Conservation (phyloP, 2,888 invertebrate genomes). For the Pandemis cinnamomeana region DNA sequence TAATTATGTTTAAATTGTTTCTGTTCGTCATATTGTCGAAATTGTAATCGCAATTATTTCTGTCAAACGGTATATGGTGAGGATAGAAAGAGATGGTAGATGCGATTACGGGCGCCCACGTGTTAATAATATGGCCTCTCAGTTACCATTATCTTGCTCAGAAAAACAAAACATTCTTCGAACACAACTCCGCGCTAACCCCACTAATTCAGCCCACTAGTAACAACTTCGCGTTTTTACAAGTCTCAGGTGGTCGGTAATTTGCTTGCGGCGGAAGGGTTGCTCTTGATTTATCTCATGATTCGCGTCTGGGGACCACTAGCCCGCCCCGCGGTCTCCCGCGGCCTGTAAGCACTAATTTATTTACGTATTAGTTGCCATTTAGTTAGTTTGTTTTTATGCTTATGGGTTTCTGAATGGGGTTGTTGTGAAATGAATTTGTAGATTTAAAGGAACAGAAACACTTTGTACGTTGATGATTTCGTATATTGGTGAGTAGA, state of each 20-base stretch:
- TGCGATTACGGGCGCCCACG: too few species aligned
- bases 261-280: conserved; percentile 80
- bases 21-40: too few species aligned
- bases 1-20: too few species aligned
- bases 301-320: conserved; percentile 77
- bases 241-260: conserved; percentile 83
- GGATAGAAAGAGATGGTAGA: too few species aligned
- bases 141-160: background rate
- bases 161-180: conserved; percentile 8
- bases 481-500: background rate
- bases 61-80: too few species aligned
- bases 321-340: conserved; percentile 59
- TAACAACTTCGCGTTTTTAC: conserved; percentile 76
- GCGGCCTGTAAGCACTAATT: conserved; percentile 70
- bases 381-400: conserved; percentile 27
- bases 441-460: background rate
- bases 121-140: background rate
- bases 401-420: conserved; percentile 18
- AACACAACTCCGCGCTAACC: conserved; percentile 46
- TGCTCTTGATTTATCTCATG: conserved; percentile 79
- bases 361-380: conserved; percentile 59
- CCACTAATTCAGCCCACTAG: conserved; percentile 43
- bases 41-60: too few species aligned
- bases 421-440: background rate
- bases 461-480: background rate